Evolutionary conservation across 2,888 invertebrate genomes (phyloP).

Genomic region (Diachrysia chrysitis): DNA sequence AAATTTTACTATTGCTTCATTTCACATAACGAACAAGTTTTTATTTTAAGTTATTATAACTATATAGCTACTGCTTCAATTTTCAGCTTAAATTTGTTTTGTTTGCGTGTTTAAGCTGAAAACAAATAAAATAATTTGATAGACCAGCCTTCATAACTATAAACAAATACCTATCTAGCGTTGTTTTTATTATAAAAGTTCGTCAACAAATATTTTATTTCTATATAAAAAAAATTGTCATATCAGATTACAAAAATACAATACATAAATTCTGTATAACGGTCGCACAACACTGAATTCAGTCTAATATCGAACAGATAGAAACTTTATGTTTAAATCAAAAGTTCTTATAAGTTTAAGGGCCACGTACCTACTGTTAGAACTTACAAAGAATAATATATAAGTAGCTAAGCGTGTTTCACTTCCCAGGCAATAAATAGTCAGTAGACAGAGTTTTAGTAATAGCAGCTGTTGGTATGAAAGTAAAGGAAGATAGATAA

Average conservation of each 20-base stretch:
- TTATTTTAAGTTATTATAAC: too few species aligned
- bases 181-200: not conserved
- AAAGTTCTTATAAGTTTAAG: slow-evolving; percentile 68
- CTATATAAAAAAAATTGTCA: not conserved
- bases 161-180: too few species aligned
- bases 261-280: slow-evolving; percentile 19
- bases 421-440: not conserved
- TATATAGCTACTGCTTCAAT: too few species aligned
- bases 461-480: not conserved
- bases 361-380: slow-evolving; percentile 51
- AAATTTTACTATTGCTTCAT: too few species aligned
- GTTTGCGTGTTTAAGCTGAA: not conserved
- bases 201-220: not conserved
- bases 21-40: too few species aligned
- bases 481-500: not conserved
- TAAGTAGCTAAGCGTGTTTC: slow-evolving; percentile 29
- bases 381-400: slow-evolving; percentile 68
- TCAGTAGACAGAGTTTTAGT: not conserved
- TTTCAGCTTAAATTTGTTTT: not conserved
- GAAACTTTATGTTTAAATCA: slow-evolving; percentile 79
- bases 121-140: not conserved
- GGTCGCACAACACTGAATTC: slow-evolving; percentile 57
- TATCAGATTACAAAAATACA: not conserved
- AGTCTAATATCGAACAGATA: slow-evolving; percentile 69
- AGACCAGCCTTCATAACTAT: not conserved